Evolutionary conservation across 2,797 vertebrate genomes (phyloP).

Genomic region (Neopelma chrysocephalum): DNA sequence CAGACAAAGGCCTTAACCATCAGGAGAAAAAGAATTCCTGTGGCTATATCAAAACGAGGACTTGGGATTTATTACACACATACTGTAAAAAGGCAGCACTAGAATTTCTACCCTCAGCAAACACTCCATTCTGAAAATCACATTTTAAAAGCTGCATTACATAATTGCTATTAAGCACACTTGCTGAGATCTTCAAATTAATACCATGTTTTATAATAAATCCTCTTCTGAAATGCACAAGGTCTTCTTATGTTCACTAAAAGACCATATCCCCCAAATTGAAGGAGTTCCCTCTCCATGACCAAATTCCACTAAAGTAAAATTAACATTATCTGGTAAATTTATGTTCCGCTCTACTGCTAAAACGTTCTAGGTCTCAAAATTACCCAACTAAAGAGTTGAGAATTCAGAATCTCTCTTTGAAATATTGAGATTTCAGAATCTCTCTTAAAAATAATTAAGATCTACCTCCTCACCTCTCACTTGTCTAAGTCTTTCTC

Average conservation of each 20-base stretch:
- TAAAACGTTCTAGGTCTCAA: not conserved
- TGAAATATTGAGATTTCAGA: not conserved
- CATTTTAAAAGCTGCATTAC: not conserved
- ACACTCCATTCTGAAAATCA: not conserved
- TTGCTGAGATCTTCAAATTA: not conserved
- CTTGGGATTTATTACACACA: not conserved
- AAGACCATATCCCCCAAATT: not conserved
- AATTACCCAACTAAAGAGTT: not conserved
- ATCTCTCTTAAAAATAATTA: not conserved
- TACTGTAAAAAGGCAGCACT: not conserved
- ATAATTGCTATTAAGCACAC: not conserved
- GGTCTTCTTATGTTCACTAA: not conserved
- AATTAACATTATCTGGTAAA: not conserved
- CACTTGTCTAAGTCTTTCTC: not conserved
- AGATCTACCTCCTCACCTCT: not conserved
- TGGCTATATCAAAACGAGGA: not conserved
- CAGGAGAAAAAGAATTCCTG: not conserved
- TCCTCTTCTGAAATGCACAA: not conserved
- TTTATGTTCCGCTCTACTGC: not conserved
- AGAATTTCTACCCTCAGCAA: not conserved
- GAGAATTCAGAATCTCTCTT: not conserved
- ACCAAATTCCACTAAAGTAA: not conserved
- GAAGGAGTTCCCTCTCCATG: not conserved
- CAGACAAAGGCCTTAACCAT: not conserved
- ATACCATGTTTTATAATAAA: not conserved